These are phyloP conservation scores for Herminia tarsipennalis DNA, from an alignment of 2,888 invertebrate species.

Conservation along the genomic window DNA sequence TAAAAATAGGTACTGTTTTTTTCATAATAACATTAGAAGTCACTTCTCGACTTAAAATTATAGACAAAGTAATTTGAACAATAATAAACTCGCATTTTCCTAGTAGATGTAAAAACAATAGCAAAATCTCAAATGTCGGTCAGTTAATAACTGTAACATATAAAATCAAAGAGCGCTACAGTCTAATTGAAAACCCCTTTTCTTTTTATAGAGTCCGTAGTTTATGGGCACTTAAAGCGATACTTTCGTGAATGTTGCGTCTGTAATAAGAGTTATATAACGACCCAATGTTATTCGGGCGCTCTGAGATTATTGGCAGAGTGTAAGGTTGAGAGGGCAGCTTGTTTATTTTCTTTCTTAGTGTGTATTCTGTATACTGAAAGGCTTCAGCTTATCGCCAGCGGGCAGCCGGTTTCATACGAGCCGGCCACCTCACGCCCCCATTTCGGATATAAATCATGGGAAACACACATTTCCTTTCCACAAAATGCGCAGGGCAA, in stretches of 20 bases:
- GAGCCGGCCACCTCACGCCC: slow-evolving; percentile 69
- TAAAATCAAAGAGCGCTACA: slow-evolving; percentile 49
- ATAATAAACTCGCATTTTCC: neutral
- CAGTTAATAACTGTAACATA: slow-evolving; percentile 35
- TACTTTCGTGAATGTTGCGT: slow-evolving; percentile 53
- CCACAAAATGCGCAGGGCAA: slow-evolving; percentile 72
- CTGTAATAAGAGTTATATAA: slow-evolving; percentile 49
- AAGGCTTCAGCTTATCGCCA: slow-evolving; percentile 80
- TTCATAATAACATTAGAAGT: too few relatives aligned
- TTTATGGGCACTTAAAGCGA: slow-evolving; percentile 58
- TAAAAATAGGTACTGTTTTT: too few relatives aligned
- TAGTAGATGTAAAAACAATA: slow-evolving; percentile 10
- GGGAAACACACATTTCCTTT: slow-evolving; percentile 82
- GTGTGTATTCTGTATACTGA: slow-evolving; percentile 61
- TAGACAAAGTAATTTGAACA: too few relatives aligned
- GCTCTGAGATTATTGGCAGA: slow-evolving; percentile 68
- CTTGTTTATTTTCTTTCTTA: slow-evolving; percentile 82
- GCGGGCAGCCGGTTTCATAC: slow-evolving; percentile 73
- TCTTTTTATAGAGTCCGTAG: slow-evolving; percentile 48
- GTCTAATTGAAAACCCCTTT: slow-evolving; percentile 53
- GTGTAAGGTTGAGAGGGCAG: slow-evolving; percentile 67
- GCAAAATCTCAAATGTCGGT: slow-evolving; percentile 11
- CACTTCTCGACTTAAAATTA: too few relatives aligned
- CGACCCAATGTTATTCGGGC: slow-evolving; percentile 52
- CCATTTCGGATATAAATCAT: slow-evolving; percentile 81